Percentiles rank a stretch among this genome's conserved stretches.
Conservation (phyloP, 1,140 invertebrate genomes). For the Heliothis virescens region DNA sequence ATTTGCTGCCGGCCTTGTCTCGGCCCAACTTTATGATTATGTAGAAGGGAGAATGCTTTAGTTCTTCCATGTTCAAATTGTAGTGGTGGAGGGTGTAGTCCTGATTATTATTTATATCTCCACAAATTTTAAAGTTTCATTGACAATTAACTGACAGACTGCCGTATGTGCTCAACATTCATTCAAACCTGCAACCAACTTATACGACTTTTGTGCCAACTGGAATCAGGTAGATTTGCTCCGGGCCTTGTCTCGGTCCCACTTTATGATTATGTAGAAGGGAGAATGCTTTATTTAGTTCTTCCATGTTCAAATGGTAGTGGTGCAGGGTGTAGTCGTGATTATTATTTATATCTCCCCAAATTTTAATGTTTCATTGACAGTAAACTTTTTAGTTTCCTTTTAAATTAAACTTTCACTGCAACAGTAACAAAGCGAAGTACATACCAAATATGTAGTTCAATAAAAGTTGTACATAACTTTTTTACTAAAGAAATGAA, state of each 20-base stretch:
- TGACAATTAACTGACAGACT: slow-evolving; percentile 7
- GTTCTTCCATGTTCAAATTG: too few species aligned
- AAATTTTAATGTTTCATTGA: too few species aligned
- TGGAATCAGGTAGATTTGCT: neutral
- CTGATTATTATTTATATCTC: too few species aligned
- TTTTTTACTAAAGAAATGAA: slow-evolving; percentile 25
- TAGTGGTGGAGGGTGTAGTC: too few species aligned
- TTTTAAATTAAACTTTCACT: too few species aligned
- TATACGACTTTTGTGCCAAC: slow-evolving; percentile 16
- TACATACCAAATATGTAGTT: neutral
- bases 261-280: neutral
- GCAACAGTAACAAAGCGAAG: too few species aligned
- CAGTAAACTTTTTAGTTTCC: too few species aligned
- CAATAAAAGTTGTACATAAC: slow-evolving; percentile 6
- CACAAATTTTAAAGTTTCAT: too few species aligned
- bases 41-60: neutral
- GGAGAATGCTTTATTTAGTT: too few species aligned
- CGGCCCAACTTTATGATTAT: neutral
- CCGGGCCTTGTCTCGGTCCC: neutral
- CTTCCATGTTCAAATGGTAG: too few species aligned
- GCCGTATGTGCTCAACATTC: slow-evolving; percentile 30
- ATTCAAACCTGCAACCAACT: neutral
- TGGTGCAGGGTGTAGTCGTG: too few species aligned
- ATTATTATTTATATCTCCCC: too few species aligned
- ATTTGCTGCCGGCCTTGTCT: neutral